A percentile compares a stretch with the other conserved stretches of the same genome.
These are phyloP conservation scores for Tholera decimalis DNA, from an alignment of 2,888 invertebrate genomes.

Conservation along the genomic window DNA sequence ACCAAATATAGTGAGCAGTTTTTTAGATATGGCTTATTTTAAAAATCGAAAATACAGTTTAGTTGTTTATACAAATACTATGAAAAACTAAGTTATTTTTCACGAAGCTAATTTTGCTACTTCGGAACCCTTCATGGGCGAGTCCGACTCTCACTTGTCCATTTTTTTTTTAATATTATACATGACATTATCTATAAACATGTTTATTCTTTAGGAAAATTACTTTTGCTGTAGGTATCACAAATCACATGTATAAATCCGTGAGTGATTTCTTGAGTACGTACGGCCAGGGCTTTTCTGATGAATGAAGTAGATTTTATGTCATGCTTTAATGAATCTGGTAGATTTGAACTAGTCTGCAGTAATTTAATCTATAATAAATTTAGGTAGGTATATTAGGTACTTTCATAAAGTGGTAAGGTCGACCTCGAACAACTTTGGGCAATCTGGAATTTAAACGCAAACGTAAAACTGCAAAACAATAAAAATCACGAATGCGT, in stretches of 20 bases:
- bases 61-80: too few species aligned
- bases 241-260: neutral
- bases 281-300: neutral
- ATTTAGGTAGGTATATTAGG: too few species aligned
- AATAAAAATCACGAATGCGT: neutral
- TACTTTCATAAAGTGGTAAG: neutral
- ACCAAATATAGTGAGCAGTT: too few species aligned
- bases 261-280: neutral
- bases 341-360: neutral
- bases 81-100: too few species aligned
- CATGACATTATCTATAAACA: neutral
- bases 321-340: neutral
- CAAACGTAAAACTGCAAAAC: neutral
- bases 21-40: too few species aligned
- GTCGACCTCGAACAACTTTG: neutral
- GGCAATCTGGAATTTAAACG: neutral
- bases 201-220: neutral
- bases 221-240: neutral
- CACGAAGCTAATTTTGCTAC: too few species aligned
- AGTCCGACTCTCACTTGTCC: too few species aligned
- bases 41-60: too few species aligned
- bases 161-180: too few species aligned
- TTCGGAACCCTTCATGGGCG: too few species aligned
- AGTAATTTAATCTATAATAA: too few species aligned
- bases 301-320: neutral